A percentile compares a stretch with the other conserved stretches of the same genome.
These are phyloP conservation scores for Phyllotreta cruciferae DNA, from an alignment of 2,888 invertebrate species.

Conservation along the genomic window DNA sequence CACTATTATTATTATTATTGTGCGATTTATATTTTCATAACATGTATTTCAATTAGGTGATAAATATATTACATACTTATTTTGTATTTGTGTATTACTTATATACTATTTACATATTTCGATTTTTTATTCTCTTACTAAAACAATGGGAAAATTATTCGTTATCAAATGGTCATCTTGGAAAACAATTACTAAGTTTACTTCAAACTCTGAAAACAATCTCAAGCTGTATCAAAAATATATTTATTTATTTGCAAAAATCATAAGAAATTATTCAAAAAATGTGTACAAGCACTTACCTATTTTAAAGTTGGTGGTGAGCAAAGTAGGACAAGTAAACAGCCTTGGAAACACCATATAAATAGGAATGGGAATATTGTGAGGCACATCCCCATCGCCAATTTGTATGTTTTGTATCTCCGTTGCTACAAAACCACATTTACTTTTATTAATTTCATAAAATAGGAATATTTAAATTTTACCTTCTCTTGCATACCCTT, in stretches of 20 bases:
- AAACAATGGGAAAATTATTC: conserved; percentile 88
- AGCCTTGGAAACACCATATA: conserved; percentile 95
- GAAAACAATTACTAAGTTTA: conserved; percentile 91
- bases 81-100: too few species aligned
- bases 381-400: conserved; percentile 88
- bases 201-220: conserved; percentile 85
- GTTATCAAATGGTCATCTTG: conserved; percentile 92
- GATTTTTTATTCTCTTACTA: conserved; percentile 59
- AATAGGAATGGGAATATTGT: conserved; percentile 84
- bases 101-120: conserved; percentile 27
- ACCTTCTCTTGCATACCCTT: conserved; percentile 93
- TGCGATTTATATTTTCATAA: conserved; percentile 17
- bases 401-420: conserved; percentile 99
- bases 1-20: neutral
- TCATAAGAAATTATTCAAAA: neutral
- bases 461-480: conserved; percentile 38
- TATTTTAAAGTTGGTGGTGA: conserved; percentile 92
- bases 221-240: conserved; percentile 47
- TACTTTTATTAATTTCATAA: conserved; percentile 69
- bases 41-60: conserved; percentile 26
- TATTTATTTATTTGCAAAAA: too few species aligned
- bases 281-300: conserved; percentile 66
- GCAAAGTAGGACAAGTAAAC: conserved; percentile 92
- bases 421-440: conserved; percentile 71
- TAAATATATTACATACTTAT: conserved; percentile 24